phyloP scores from a whole-genome alignment of 2,888 invertebrate genomes.

The Synanthedon vespiformis region DNA sequence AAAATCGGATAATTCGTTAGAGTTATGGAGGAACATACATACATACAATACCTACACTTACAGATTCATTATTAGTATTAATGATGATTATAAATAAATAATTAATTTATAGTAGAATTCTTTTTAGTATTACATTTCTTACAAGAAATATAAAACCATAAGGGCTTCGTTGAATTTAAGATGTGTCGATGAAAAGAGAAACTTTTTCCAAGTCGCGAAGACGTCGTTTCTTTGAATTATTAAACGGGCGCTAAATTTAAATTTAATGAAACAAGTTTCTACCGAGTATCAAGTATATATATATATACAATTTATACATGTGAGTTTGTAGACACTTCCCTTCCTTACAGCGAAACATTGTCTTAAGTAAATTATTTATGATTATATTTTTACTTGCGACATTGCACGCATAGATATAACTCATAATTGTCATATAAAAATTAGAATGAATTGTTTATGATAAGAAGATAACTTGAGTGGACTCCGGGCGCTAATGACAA shows the following conservation, averaged over 20 bases:
- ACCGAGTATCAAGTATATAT: slow-evolving; percentile 28
- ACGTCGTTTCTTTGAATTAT: slow-evolving; percentile 50
- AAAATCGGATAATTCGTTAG: no score
- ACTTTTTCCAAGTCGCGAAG: slow-evolving; percentile 30
- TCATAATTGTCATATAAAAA: background rate
- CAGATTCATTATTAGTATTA: no score
- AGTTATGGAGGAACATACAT: no score
- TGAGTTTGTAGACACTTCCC: slow-evolving; percentile 17
- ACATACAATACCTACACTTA: no score
- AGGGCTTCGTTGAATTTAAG: slow-evolving; percentile 21
- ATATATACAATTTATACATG: slow-evolving; percentile 33
- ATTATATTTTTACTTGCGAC: slow-evolving; percentile 7
- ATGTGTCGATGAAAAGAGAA: slow-evolving; percentile 31
- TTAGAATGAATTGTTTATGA: background rate
- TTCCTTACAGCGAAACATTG: slow-evolving; percentile 28
- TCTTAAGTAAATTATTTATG: slow-evolving; percentile 30
- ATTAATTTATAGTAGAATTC: no score
- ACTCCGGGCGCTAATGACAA: no score
- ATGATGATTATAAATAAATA: no score
- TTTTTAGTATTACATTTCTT: no score
- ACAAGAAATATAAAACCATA: slow-evolving; percentile 9
- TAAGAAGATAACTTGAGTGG: no score
- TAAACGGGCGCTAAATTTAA: slow-evolving; percentile 56
- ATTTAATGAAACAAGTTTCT: slow-evolving; percentile 62
- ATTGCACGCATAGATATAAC: background rate